Conservation (phyloP, 1,140 invertebrate species). For the Pararge aegeria region DNA sequence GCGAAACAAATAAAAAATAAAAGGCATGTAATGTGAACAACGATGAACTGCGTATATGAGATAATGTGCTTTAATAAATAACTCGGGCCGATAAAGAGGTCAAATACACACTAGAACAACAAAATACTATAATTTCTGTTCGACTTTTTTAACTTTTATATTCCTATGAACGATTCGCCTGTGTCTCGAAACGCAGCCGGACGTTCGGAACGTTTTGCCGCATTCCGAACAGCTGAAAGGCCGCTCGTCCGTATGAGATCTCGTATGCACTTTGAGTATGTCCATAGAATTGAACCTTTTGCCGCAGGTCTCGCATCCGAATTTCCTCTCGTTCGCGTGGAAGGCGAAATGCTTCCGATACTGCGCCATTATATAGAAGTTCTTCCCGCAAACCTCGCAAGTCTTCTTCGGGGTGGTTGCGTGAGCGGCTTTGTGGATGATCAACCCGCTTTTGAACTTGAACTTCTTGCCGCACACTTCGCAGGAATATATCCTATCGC, state of each 20-base stretch:
- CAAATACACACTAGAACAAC: slow-evolving; percentile 32
- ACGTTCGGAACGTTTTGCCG: slow-evolving; percentile 73
- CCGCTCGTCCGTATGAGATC: slow-evolving; percentile 86
- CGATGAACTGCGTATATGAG: slow-evolving; percentile 16
- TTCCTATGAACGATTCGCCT: slow-evolving; percentile 63
- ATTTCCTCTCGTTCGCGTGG: slow-evolving; percentile 75
- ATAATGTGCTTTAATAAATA: slow-evolving; percentile 42
- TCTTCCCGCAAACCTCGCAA: slow-evolving; percentile 74
- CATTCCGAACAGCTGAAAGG: slow-evolving; percentile 82
- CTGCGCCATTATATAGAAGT: slow-evolving; percentile 67
- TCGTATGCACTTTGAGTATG: slow-evolving; percentile 85
- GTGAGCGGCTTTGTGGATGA: slow-evolving; percentile 73
- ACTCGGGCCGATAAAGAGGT: slow-evolving; percentile 35
- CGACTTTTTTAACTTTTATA: slow-evolving; percentile 23
- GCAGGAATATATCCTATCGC: slow-evolving; percentile 79
- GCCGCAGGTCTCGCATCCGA: slow-evolving; percentile 77
- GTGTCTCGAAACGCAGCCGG: slow-evolving; percentile 72
- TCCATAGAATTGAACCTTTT: slow-evolving; percentile 77
- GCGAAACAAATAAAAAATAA: slow-evolving; percentile 8
- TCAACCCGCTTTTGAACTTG: slow-evolving; percentile 73
- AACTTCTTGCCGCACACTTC: slow-evolving; percentile 80
- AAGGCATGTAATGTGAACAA: not conserved
- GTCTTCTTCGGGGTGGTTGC: slow-evolving; percentile 70
- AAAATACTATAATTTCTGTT: slow-evolving; percentile 39
- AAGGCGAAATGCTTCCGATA: slow-evolving; percentile 69